Evolutionary conservation across 2,888 invertebrate genomes (phyloP).

Genomic region (Mamestra brassicae): DNA sequence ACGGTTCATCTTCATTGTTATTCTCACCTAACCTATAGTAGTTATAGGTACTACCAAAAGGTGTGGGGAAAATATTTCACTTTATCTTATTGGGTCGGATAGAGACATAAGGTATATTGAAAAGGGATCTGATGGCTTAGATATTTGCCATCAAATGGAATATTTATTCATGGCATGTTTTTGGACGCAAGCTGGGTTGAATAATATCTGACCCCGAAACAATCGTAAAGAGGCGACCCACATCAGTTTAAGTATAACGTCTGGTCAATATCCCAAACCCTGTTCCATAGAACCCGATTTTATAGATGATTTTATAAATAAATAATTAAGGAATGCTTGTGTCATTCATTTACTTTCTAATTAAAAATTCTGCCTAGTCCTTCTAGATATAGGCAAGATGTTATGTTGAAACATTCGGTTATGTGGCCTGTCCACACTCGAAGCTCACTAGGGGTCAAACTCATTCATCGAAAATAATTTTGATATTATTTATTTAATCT

Average conservation of each 20-base stretch:
- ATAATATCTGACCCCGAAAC: slow-evolving; percentile 34
- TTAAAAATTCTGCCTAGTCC: slow-evolving; percentile 3
- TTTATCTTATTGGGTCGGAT: slow-evolving; percentile 9
- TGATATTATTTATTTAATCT: slow-evolving; percentile 7
- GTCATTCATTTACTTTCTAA: slow-evolving; percentile 36
- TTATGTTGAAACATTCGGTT: not conserved
- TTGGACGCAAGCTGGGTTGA: slow-evolving; percentile 19
- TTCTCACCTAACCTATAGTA: not conserved
- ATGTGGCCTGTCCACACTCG: not conserved
- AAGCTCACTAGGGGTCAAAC: not conserved
- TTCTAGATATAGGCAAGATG: not conserved
- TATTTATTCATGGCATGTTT: slow-evolving; percentile 41
- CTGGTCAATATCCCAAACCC: not conserved
- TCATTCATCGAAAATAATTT: not conserved
- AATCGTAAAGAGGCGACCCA: slow-evolving; percentile 38
- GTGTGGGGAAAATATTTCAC: slow-evolving; percentile 18
- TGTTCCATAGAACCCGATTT: not conserved
- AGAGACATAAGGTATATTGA: slow-evolving; percentile 31
- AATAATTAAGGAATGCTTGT: not conserved
- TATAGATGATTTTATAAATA: slow-evolving; percentile 21
- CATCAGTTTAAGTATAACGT: slow-evolving; percentile 28
- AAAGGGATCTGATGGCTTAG: slow-evolving; percentile 31
- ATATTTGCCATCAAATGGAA: slow-evolving; percentile 44
- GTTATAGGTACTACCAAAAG: not conserved
- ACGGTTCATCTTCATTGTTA: not conserved